Base-by-base conservation (phyloP, 2,113 vertebrate species). In the Gymnogyps californianus region DNA sequence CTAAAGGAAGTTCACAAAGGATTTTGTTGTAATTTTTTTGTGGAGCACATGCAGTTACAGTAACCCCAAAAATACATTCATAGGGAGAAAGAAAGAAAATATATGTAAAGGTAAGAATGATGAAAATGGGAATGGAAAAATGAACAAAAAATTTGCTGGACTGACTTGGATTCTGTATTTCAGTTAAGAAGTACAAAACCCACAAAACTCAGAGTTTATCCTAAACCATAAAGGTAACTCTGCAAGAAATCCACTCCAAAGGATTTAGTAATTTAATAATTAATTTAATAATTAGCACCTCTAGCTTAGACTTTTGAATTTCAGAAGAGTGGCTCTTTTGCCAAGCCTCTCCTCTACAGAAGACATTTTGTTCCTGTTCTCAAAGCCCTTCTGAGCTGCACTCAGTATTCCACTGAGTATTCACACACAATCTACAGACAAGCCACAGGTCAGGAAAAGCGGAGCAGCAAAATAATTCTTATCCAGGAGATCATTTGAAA, bases 381-480 rank as follows among this genome's bases (percentile, higher is more conserved):
- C 83, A 81, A 80, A 90, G 51, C 25, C 51, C 16, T 74, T 36
- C 62, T 0, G 0, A 54, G 72, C 46, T 54, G 62, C 47, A n/a
- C 82, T 94, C 74, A 55, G 65, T 65, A 75, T 91, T 95, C 79
- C 34, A 47, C 40, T 49, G 83, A 69, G 69, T 51, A 36, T 55
- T 64, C 64, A 34, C 59, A 83, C 46, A 40, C 58, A 71, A 75
- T 46, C 72, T 58, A 24, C 79, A 83, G 82, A 66, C 71, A 87
- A 95, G 62, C 49, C 51, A 76, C 76, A 70, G 49, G 78, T 87
- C 87, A 95, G 55, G 46, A 66, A 89, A 90, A 92, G 57, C 36
- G 77, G 51, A 89, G 38, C 52, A 90, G 65, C 38, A 83, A 96
- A 95, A 92, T 78, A 94, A 89, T 92, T 95, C 77, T 82, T 86